A percentile compares a stretch with the other conserved stretches of the same genome.
These are phyloP conservation scores for Isichthys henryi DNA, from an alignment of 2,113 vertebrate genomes.

Conservation along the genomic window DNA sequence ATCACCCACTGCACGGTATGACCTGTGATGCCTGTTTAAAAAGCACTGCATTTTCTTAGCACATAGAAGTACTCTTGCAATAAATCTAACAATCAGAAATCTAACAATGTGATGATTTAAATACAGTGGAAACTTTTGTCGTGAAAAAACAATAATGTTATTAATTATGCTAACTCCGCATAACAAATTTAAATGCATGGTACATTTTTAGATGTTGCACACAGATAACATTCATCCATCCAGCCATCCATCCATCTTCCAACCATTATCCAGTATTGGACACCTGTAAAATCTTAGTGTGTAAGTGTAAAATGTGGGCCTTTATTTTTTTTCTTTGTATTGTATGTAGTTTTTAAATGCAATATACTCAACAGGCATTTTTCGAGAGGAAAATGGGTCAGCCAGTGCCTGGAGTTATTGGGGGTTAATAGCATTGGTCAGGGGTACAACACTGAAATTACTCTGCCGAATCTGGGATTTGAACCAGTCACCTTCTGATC, in stretches of 20 bases:
- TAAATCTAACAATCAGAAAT: not conserved
- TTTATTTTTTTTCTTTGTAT: not conserved
- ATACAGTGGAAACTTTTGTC: not conserved
- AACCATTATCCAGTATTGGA: not conserved
- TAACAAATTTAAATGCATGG: not conserved
- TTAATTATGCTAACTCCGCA: not conserved
- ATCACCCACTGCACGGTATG: not conserved
- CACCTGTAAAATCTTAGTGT: not conserved
- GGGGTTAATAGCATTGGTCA: not conserved
- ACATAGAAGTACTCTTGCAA: not conserved
- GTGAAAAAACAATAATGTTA: not conserved
- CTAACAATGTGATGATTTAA: not conserved
- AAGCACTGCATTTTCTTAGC: not conserved
- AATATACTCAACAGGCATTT: not conserved
- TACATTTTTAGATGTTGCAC: not conserved
- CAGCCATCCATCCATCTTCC: not conserved
- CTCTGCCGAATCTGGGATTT: not conserved
- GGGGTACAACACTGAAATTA: not conserved
- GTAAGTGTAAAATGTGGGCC: not conserved
- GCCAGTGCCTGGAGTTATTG: not conserved
- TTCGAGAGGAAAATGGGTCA: not conserved
- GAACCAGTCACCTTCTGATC: not conserved
- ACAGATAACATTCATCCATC: not conserved
- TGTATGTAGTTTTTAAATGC: not conserved
- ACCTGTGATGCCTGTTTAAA: not conserved